A percentile compares a stretch with the other conserved stretches of the same genome.
phyloP scores from a whole-genome alignment of 2,888 invertebrate genomes.

The Xestia ashworthii region DNA sequence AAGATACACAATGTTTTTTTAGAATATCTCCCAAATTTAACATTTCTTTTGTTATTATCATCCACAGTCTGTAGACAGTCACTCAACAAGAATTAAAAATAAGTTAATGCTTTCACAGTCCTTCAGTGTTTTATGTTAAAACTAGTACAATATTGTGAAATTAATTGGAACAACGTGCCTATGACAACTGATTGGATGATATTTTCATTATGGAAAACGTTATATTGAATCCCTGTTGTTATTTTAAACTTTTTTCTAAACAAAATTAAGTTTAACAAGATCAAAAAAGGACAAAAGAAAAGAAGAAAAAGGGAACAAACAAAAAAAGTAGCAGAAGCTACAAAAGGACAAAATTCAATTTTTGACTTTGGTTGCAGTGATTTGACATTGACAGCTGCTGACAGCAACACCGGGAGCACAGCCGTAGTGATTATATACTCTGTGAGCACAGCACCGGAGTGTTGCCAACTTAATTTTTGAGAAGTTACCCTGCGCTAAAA shows the following conservation, averaged over 20 bases:
- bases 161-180: conserved; percentile 31
- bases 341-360: background rate
- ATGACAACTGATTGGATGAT: background rate
- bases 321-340: background rate
- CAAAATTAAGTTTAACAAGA: conserved; percentile 1
- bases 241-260: conserved; percentile 19
- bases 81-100: conserved; percentile 4
- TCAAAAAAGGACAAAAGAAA: background rate
- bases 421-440: too few relatives aligned
- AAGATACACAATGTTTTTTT: conserved; percentile 66
- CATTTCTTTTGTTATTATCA: background rate
- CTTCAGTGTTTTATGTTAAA: conserved; percentile 6
- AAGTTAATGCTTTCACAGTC: background rate
- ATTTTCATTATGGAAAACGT: conserved; percentile 23
- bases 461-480: background rate
- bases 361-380: background rate
- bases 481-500: background rate
- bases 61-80: background rate
- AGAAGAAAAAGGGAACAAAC: conserved; percentile 9
- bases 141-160: conserved; percentile 15
- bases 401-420: too few relatives aligned
- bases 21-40: conserved; percentile 18
- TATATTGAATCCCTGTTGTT: conserved; percentile 1
- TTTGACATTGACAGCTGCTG: background rate
- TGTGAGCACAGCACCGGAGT: background rate